phyloP scores from a whole-genome alignment of 1,140 invertebrate species.

The Drosophila ananassae region DNA sequence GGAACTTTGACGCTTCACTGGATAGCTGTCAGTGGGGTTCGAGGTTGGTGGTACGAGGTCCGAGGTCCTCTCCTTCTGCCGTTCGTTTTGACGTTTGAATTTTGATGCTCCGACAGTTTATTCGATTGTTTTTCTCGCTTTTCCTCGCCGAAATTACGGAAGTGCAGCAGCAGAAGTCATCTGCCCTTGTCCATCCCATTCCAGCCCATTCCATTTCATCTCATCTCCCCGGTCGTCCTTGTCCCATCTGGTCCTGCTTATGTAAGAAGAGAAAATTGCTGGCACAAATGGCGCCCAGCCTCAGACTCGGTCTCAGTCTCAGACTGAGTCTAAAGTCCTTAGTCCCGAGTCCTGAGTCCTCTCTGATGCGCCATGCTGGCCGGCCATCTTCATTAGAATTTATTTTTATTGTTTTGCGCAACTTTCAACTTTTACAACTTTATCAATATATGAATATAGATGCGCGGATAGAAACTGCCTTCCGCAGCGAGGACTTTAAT shows the following conservation, averaged over 20 bases:
- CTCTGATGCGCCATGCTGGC: slow-evolving; percentile 67
- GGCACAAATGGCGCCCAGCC: slow-evolving; percentile 66
- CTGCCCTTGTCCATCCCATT: slow-evolving; percentile 12
- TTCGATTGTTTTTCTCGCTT: slow-evolving; percentile 82
- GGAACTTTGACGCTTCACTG: slow-evolving; percentile 82
- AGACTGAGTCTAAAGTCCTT: not conserved
- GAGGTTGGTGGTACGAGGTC: not conserved
- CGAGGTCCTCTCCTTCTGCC: slow-evolving; percentile 42
- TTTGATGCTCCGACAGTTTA: slow-evolving; percentile 82
- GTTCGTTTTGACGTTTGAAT: slow-evolving; percentile 77
- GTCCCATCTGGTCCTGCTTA: slow-evolving; percentile 61
- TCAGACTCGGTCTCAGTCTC: slow-evolving; percentile 22
- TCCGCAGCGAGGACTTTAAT: slow-evolving; percentile 62
- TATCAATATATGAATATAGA: slow-evolving; percentile 83
- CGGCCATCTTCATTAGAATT: slow-evolving; percentile 80
- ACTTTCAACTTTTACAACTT: slow-evolving; percentile 81
- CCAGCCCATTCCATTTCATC: not conserved
- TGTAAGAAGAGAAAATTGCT: slow-evolving; percentile 76
- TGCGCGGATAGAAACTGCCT: slow-evolving; percentile 31
- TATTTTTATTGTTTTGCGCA: slow-evolving; percentile 82
- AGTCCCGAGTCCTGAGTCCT: slow-evolving; percentile 4
- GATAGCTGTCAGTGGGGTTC: slow-evolving; percentile 74
- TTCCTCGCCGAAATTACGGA: slow-evolving; percentile 73
- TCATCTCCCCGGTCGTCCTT: not conserved
- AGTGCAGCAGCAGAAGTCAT: slow-evolving; percentile 72